These are phyloP conservation scores for Galeopterus variegatus DNA, from an alignment of 2,113 vertebrate genomes.

Conservation along the genomic window DNA sequence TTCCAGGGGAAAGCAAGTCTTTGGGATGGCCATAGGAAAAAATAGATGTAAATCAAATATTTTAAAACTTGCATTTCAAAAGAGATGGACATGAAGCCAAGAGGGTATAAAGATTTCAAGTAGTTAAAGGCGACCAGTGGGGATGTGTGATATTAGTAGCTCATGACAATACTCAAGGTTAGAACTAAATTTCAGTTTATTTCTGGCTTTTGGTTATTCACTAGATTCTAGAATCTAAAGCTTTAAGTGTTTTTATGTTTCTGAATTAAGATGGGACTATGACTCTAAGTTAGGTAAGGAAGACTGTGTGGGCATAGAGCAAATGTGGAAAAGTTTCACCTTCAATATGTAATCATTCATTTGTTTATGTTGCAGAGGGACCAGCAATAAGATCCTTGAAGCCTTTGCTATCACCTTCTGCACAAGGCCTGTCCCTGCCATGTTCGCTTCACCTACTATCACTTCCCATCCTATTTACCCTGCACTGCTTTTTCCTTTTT, in stretches of 20 bases:
- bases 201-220: slow-evolving; percentile 53
- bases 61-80: slow-evolving; percentile 60
- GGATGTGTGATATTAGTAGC: slow-evolving; percentile 33
- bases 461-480: neutral
- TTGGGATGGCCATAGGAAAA: slow-evolving; percentile 41
- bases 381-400: neutral
- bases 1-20: slow-evolving; percentile 75
- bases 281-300: slow-evolving; percentile 29
- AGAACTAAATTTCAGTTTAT: slow-evolving; percentile 13
- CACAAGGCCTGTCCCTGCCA: neutral
- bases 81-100: slow-evolving; percentile 54
- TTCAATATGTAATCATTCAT: neutral
- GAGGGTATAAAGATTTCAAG: neutral
- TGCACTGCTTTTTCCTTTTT: neutral
- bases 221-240: slow-evolving; percentile 14
- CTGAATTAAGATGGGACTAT: slow-evolving; percentile 55
- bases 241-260: slow-evolving; percentile 44
- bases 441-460: neutral
- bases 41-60: slow-evolving; percentile 69
- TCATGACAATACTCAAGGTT: slow-evolving; percentile 62
- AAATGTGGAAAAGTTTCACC: neutral
- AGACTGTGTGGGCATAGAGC: neutral
- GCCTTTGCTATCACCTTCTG: neutral
- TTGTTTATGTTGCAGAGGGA: neutral
- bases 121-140: slow-evolving; percentile 38